Percentiles rank a stretch among this genome's conserved stretches.
These are phyloP conservation scores for Drosophila nr. perissopoda DNA, from an alignment of 2,888 invertebrate genomes.

Conservation along the genomic window DNA sequence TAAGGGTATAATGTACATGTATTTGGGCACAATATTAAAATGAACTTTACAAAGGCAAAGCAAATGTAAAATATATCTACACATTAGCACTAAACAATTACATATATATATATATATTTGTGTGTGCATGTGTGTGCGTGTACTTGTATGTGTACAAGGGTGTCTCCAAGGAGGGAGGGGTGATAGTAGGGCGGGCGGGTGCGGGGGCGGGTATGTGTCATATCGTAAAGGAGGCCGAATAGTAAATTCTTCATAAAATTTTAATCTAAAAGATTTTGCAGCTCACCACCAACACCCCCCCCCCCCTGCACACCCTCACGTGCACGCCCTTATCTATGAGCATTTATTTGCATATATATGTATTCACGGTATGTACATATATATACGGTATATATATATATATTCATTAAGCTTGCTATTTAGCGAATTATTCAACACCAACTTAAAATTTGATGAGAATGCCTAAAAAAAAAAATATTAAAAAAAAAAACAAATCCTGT, in stretches of 20 bases:
- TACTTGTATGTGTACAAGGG: constrained; percentile 10
- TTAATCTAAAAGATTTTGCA: neutral
- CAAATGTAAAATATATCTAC: constrained; percentile 7
- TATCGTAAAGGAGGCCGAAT: neutral
- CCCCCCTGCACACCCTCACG: neutral
- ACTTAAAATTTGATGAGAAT: constrained; percentile 32
- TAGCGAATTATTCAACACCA: constrained; percentile 19
- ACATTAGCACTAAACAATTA: constrained; percentile 6
- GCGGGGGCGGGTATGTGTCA: neutral
- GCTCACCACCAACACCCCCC: neutral
- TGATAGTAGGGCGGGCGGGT: neutral
- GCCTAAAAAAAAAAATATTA: neutral
- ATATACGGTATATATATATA: neutral
- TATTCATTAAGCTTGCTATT: constrained; percentile 15
- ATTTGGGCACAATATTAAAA: neutral
- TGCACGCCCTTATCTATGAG: neutral
- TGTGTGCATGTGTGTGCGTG: neutral
- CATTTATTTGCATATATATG: neutral
- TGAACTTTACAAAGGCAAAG: neutral
- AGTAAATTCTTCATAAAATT: neutral
- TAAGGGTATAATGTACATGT: neutral
- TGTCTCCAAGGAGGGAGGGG: neutral
- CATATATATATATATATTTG: constrained; percentile 11
- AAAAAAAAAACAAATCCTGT: constrained; percentile 3
- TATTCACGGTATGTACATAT: neutral